Conservation (phyloP, 30 jellyfish, hydroid and myxozoan genomes). For the Aurelia sp. region DNA sequence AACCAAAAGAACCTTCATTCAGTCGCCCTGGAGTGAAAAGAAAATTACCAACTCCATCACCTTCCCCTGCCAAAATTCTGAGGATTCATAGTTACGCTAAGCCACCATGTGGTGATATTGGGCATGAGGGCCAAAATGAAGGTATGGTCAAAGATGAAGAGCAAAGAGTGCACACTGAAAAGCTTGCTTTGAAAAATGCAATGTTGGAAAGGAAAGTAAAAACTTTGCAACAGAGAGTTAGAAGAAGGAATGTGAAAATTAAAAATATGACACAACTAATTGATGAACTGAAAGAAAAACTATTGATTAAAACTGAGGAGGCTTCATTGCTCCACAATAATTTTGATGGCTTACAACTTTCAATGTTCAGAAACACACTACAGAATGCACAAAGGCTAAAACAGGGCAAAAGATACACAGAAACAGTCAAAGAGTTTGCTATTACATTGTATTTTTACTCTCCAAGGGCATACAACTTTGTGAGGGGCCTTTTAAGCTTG, state of each 20-base stretch:
- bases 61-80: constrained; percentile 21
- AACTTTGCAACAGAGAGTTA: neutral
- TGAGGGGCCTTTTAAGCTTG: constrained; percentile 4
- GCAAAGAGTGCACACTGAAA: no score
- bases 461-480: constrained; percentile 23
- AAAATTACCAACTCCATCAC: neutral
- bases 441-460: constrained; percentile 20
- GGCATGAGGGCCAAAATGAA: no score
- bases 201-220: no score
- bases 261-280: constrained; percentile 20
- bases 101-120: constrained; percentile 6
- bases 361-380: constrained; percentile 16
- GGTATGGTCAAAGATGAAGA: no score
- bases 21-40: constrained; percentile 24
- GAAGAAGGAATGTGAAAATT: constrained; percentile 38
- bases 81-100: constrained; percentile 20
- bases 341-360: constrained; percentile 45
- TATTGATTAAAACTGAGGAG: constrained; percentile 32
- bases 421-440: constrained; percentile 38
- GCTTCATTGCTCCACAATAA: constrained; percentile 43
- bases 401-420: constrained; percentile 10
- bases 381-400: constrained; percentile 2
- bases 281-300: constrained; percentile 18
- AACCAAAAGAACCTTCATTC: constrained; percentile 9
- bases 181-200: no score